Base-by-base conservation (phyloP, 1,140 invertebrate genomes). In the Cataglyphis hispanica region DNA sequence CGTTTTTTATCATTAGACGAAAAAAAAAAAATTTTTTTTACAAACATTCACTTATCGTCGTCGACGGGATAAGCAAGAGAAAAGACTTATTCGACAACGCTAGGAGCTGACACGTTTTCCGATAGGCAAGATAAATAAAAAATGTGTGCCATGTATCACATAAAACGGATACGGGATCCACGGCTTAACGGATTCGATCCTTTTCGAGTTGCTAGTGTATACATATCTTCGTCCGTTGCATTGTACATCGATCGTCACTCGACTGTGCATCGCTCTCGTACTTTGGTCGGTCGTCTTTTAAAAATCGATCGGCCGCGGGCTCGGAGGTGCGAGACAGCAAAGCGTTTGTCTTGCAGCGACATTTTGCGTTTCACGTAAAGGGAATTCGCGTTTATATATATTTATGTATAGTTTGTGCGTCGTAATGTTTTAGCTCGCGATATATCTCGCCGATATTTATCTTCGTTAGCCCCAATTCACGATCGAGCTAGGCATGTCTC, bases 381-480 rank as follows among this genome's bases (percentile, higher is more conserved):
- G n/a, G 34, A 69, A 31, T 60, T 67, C 66, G 64, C n/a, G 64
- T 40, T 19, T 16, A 27, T 25, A 25, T 8, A 69, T 16, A 8
- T 31, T 7, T 19, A 50, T 27, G 27, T 46, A 11, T 34, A 4
- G 7, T 34, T 11, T 22, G 19, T 2, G 34, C 63, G 25, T 40
- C 22, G 60, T 53, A 31, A 13, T 19, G 61, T 70, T 50, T 50
- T 50, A 40, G 19, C 66, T 60, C 40, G 22, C 27, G n/a, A 67
- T 67, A 60, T 69, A 69, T 53, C 40, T 19, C 50, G 63, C 43
- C 77, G 77, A 81, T 81, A 81, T 81, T 81, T 81, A 81, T 81
- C 78, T 81, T 81, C 78, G 78, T 81, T 81, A 81, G 78, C 66
- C 78, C 66, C 66, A 58, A 81, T 81, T 70, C 78, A 34, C 78